Conservation (phyloP, 2,888 invertebrate species). For the Thecocarcelia acutangulata region DNA sequence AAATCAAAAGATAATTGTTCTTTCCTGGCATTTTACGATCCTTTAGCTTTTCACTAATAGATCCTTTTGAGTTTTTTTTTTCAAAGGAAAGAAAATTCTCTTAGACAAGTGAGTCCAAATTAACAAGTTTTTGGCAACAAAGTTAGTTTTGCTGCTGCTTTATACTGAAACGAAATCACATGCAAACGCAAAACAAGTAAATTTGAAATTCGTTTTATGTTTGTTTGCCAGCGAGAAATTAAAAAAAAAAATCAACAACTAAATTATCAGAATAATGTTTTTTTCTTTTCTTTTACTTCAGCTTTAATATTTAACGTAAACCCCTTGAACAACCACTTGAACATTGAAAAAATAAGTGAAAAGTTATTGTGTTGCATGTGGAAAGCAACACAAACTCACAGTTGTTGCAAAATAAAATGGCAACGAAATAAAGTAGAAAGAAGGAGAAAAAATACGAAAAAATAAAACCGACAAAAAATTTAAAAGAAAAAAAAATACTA, state of each 20-base stretch:
- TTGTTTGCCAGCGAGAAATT: too few species aligned
- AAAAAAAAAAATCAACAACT: neutral
- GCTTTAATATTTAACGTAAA: slow-evolving; percentile 49
- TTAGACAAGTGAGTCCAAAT: too few species aligned
- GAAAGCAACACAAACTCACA: slow-evolving; percentile 10
- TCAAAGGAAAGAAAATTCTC: too few species aligned
- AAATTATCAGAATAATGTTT: slow-evolving; percentile 6
- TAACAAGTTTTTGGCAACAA: too few species aligned
- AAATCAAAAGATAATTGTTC: too few species aligned
- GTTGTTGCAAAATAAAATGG: slow-evolving; percentile 35
- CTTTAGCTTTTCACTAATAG: too few species aligned
- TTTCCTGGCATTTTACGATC: too few species aligned
- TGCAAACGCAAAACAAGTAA: too few species aligned
- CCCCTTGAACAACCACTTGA: slow-evolving; percentile 46
- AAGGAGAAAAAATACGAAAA: neutral
- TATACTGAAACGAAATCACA: too few species aligned
- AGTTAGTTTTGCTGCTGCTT: too few species aligned
- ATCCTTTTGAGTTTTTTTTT: too few species aligned
- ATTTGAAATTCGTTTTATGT: too few species aligned
- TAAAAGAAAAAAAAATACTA: neutral
- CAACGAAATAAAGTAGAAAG: neutral
- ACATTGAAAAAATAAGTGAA: slow-evolving; percentile 34
- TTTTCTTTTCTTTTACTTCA: slow-evolving; percentile 11
- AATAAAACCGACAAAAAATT: slow-evolving; percentile 34
- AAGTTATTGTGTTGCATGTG: slow-evolving; percentile 67